Percentiles rank a stretch among this genome's conserved stretches.
phyloP scores from a whole-genome alignment of 2,888 invertebrate genomes.

The Sipha maydis region DNA sequence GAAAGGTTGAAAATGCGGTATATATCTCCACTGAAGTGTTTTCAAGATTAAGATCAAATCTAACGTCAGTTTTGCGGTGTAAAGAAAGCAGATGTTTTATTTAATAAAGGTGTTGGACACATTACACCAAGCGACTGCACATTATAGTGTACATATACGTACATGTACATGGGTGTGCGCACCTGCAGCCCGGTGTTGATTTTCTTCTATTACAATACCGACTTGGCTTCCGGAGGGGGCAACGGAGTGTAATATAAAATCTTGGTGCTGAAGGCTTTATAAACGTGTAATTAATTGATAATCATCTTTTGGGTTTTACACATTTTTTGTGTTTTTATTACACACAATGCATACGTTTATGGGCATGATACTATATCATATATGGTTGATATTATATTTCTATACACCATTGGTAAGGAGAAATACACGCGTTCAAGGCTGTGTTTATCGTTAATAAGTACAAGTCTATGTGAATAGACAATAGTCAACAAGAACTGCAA shows the following conservation, averaged over 20 bases:
- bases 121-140: not conserved
- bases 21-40: constrained; percentile 35
- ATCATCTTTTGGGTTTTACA: constrained; percentile 49
- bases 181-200: constrained; percentile 60
- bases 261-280: constrained; percentile 56
- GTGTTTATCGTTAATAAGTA: constrained; percentile 14
- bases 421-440: constrained; percentile 25
- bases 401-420: not conserved
- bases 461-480: not conserved
- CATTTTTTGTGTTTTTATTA: constrained; percentile 35
- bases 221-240: constrained; percentile 47
- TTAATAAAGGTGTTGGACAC: constrained; percentile 56
- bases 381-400: constrained; percentile 7
- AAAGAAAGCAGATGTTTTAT: constrained; percentile 60
- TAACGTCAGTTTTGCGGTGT: constrained; percentile 44
- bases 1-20: constrained; percentile 11
- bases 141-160: not conserved
- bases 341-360: not conserved
- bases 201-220: constrained; percentile 8
- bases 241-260: constrained; percentile 37
- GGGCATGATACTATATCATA: not conserved
- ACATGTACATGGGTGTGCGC: not conserved
- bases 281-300: constrained; percentile 62
- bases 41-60: constrained; percentile 51
- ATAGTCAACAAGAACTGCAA: not conserved